Percentiles rank a stretch among this genome's conserved stretches.
These are phyloP conservation scores for Campoplex nolae DNA, from an alignment of 2,888 invertebrate genomes.

Conservation along the genomic window DNA sequence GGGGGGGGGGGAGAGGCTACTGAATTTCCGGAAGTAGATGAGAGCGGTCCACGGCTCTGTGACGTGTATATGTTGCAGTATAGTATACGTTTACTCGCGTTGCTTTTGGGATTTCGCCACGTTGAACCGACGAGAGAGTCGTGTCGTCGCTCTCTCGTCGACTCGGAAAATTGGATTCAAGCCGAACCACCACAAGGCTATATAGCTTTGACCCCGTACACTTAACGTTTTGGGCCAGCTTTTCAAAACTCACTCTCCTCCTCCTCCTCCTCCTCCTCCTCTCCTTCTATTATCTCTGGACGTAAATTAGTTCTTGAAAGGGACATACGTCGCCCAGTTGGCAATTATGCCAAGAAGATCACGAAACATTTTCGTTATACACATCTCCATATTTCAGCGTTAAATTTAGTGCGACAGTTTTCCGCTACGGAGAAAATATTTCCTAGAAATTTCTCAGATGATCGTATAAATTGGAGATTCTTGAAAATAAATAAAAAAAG, in stretches of 20 bases:
- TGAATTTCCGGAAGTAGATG: constrained; percentile 67
- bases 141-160: constrained; percentile 52
- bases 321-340: neutral
- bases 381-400: constrained; percentile 10
- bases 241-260: constrained; percentile 41
- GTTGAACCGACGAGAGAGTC: constrained; percentile 39
- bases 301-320: constrained; percentile 51
- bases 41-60: constrained; percentile 46
- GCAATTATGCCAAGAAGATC: constrained; percentile 34
- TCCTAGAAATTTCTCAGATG: neutral
- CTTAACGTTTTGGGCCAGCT: constrained; percentile 48
- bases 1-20: neutral
- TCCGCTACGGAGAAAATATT: neutral
- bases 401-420: neutral
- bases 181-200: constrained; percentile 42
- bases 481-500: no score
- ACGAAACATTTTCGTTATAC: constrained; percentile 41
- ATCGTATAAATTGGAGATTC: neutral
- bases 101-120: constrained; percentile 61
- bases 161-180: constrained; percentile 64
- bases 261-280: neutral
- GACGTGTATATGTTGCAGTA: constrained; percentile 12
- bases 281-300: constrained; percentile 49
- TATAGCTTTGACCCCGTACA: constrained; percentile 25
- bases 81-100: constrained; percentile 3